Conservation (phyloP, 2,888 invertebrate species). For the Leptinotarsa rubiginosa region DNA sequence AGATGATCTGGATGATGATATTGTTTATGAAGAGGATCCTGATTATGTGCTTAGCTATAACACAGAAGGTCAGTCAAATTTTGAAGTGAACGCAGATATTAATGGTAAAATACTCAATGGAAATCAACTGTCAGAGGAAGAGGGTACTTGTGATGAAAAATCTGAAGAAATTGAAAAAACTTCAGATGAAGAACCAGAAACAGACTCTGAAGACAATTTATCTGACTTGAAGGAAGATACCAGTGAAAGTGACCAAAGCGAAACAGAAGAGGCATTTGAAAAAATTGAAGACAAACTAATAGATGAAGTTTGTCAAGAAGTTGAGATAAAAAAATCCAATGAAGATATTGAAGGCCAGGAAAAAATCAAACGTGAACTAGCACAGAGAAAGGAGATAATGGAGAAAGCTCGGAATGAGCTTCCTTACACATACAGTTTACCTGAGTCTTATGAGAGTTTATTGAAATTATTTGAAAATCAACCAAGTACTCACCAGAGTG, state of each 20-base stretch:
- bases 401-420: conserved; percentile 72
- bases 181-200: conserved; percentile 54
- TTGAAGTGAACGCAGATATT: conserved; percentile 61
- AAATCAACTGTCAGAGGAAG: conserved; percentile 41
- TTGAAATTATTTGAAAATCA: conserved; percentile 68
- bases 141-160: conserved; percentile 58
- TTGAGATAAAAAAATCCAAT: conserved; percentile 55
- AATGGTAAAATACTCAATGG: conserved; percentile 55
- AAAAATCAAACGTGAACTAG: conserved; percentile 52
- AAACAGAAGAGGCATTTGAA: conserved; percentile 21
- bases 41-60: conserved; percentile 61
- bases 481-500: conserved; percentile 74
- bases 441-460: conserved; percentile 74
- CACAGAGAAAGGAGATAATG: conserved; percentile 66
- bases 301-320: conserved; percentile 9
- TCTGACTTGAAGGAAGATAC: conserved; percentile 68
- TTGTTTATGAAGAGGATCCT: conserved; percentile 71
- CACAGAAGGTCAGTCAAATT: conserved; percentile 59
- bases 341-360: conserved; percentile 43
- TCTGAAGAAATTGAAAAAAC: conserved; percentile 49
- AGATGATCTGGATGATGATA: conserved; percentile 89
- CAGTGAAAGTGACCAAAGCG: conserved; percentile 61
- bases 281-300: not conserved
- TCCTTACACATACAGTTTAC: conserved; percentile 72
- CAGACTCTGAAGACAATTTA: conserved; percentile 63